Evolutionary conservation across 2,888 invertebrate genomes (phyloP), one percentile per base, ranked within the genome.

Genomic region (Habroteleia sp.): DNA sequence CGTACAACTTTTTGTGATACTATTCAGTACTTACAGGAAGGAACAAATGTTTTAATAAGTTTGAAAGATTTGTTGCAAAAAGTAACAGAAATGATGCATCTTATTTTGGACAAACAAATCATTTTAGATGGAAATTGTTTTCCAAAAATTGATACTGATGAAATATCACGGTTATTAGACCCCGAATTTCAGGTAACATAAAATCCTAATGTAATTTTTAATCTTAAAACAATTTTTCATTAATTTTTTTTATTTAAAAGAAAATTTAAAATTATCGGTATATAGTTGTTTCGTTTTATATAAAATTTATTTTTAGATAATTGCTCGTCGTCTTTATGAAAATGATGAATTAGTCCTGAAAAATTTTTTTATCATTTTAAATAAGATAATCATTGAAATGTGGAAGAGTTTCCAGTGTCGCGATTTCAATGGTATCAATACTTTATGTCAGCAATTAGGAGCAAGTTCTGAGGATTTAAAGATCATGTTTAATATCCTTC

Each of bases 101-200:
- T 10, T 1, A 7, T 46, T 20, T 4, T 50, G 5, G 8, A 41
- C 1, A 37, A 60, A 23, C 52, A 41, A 2, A 5, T 31, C 0
- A 4, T 52, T 33, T 52, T 69, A 23, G 60, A 69, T 52, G 60
- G 42, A 7, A 33, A 58, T 14, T 2, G 1, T 23, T 29, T 69
- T 0, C 31, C 42, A 2, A 42, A 25, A 50, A 52, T 69, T 10
- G 16, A 69, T 14, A 6, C 44, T 7, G 20, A 44, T 31, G 6
- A 8, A 6, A 13, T 69, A 10, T 42, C 37, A 10, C 16, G 23
- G 8, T 42, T 35, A 8, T 37, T 69, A 7, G 42, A 60, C 42
- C 50, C 68, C 20, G 50, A 60, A 31, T 17, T n/a, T 8, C 46
- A 69, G 41, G 68, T 69, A 42, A 25, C n/a, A n/a, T n/a, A n/a